Base-by-base conservation (phyloP, 2,888 invertebrate species). In the Zootermopsis nevadensis region DNA sequence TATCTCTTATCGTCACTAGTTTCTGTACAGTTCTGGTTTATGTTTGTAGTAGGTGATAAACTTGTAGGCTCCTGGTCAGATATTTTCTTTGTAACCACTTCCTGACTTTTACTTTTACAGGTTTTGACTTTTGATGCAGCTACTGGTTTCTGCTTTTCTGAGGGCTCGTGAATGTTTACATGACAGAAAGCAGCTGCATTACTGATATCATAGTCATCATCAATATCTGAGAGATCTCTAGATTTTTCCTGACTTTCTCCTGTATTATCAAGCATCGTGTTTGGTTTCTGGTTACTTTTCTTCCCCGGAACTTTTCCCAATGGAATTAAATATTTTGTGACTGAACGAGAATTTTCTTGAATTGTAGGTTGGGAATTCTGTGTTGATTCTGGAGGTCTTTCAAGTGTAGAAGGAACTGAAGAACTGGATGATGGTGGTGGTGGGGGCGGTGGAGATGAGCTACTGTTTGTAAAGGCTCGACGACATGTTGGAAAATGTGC, bases 401-500 rank as follows among this genome's bases (percentile, higher is more conserved):
- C 55, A 10, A 82, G 22, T 72, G 74, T 24, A 10, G 76, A n/a
- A 67, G 42, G 42, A 69, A 60, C 66, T 55, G 66, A 66, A 66
- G 60, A 66, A 27, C 35, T 79, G 8, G 55, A 77, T 66, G 27
- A 15, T 38, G 38, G 48, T 4, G 77, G n/a, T 24, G 48, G 33
- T 66, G 33, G 69, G 4, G 48, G 77, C 0, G 82, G 38, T 8
- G 77, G 35, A 6, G 77, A 35, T 7, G 82, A 24, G 48, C 33
- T 82, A 24, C 82, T 84, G 53, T 81, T 69, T 38, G 82, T 76
- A 42, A 82, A 74, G 19, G 84, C 84, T 66, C 79, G 53, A 42
- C 88, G 89, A 84, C 90, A 90, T 30, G 88, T 89, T 74, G 87
- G 87, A 60, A 87, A 87, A 86, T 90, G 90, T 0, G 88, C 86